These are phyloP conservation scores for Cephalopachus bancanus DNA, from an alignment of 2,797 vertebrate species.

Conservation along the genomic window DNA sequence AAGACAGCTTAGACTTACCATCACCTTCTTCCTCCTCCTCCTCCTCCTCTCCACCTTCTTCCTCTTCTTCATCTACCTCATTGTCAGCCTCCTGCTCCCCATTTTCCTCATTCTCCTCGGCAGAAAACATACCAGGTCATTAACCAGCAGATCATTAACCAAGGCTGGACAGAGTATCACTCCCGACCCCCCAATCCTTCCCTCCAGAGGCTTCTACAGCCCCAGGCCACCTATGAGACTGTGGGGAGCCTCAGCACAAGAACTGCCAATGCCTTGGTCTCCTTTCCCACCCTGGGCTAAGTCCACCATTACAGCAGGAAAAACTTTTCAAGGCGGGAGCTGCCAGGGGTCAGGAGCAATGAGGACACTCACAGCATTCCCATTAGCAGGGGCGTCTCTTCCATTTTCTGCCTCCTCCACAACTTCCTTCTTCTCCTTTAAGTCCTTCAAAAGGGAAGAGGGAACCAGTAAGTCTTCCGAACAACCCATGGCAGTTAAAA, in stretches of 20 bases:
- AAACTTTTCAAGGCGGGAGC: not conserved
- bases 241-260: too few relatives aligned
- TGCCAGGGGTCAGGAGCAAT: not conserved
- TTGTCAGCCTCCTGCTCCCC: constrained; percentile 97
- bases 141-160: not conserved
- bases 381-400: constrained; percentile 95
- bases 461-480: constrained; percentile 73
- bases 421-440: constrained; percentile 96
- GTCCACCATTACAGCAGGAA: not conserved
- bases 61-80: constrained; percentile 96
- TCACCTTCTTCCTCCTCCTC: constrained; percentile 95
- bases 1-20: constrained; percentile 85
- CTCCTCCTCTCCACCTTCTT: constrained; percentile 93
- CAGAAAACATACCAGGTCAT: constrained; percentile 72
- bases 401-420: constrained; percentile 97
- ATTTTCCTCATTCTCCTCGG: constrained; percentile 96
- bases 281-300: not conserved
- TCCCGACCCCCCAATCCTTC: not conserved
- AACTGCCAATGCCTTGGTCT: not conserved
- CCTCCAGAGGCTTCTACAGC: not conserved
- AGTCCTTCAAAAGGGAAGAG: constrained; percentile 90
- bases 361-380: constrained; percentile 92
- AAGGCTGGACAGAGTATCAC: not conserved
- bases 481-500: not conserved
- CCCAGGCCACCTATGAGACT: too few relatives aligned